Base-by-base conservation (phyloP, 2,797 vertebrate genomes). In the Lutjanus argentimaculatus region DNA sequence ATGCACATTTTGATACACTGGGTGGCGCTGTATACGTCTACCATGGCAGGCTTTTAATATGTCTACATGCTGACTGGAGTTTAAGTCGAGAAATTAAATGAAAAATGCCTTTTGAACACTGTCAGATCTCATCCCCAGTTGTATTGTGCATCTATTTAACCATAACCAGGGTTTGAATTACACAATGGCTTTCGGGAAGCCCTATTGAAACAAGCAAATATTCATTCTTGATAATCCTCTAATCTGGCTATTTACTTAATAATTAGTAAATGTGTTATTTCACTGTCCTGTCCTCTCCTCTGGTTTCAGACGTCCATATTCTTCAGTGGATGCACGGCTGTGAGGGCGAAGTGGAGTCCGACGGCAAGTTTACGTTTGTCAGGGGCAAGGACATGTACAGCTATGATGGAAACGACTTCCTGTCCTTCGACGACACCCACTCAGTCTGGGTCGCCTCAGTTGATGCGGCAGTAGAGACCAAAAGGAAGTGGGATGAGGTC, bases 241-340 rank as follows among this genome's bases (percentile, higher is more conserved):
- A 25, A 25, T 25, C 25, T 2, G 16, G 2, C 3, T 4, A 22
- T 2, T 15, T 43, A 16, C 13, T 10, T 43, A 8, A 10, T 43
- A 8, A 10, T 43, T 43, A 8, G 4, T 43, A 8, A 8, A 8
- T 25, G 25, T 7, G 25, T 7, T 43, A 7, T 45, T 45, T 67
- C 9, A 6, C 19, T n/a, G 15, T 19, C 17, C 12, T 36, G 8
- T 2, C 7, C 12, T 53, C 4, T 17, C 3, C 14, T 65, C 8
- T 42, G 19, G 2, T 65, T 53, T 8, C 64, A 91, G 88, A 15
- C 3, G 0, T 19, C 3, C 95, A 94, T 5, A 13, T 93, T 8
- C 95, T 96, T 0, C 95, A 96, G 88, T 94, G 95, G 94, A 83
- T 42, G 79, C 91, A 93, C 8, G 95, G 95, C 62, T 96, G 95